Evolutionary conservation across 92 coral and sea anemone species (phyloP), one percentile per base, ranked within the genome.

Genomic region (Desmophyllum pertusum): DNA sequence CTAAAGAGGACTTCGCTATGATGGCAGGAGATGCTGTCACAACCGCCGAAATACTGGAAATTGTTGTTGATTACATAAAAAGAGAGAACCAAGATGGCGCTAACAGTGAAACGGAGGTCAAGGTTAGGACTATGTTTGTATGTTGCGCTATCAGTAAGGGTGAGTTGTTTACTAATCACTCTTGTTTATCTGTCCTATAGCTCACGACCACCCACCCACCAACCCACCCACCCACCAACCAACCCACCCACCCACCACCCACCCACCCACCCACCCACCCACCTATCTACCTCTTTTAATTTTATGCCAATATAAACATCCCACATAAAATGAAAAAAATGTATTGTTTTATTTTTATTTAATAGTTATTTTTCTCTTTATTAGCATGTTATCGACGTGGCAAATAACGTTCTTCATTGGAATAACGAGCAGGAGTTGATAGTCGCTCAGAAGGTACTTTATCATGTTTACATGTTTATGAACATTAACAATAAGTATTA

Each of bases 351-450:
- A 25, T 33, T 25, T 35, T 42, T 68, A 27, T 35, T 42, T 68
- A 27, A 35, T 39, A 68, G 6, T 35, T 68, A 6, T 65, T 50
- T 81, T 14, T 30, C 30, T 76, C 50, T 72, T 15, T 6, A 11
- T 19, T 48, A 91, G 94, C 75, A 29, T 63, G 87, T 88, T 9
- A 48, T 91, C 23, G 64, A 85, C 2, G 63, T 88, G 57, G 81
- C 92, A 25, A 91, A 85, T 62, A 76, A 77, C 25, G 31, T 91
- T 38, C 81, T 91, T 6, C 87, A 84, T 70, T 39, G 19, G 48
- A n/a, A 91, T 55, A 85, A 91, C 59, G 92, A 91, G 41, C 94
- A 88, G 46, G 92, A 91, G 55, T 85, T 91, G 10, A 91, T 91
- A 17, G 80, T 91, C 38, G 83, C 92, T 6, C 94, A 91, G 76